phyloP scores from a whole-genome alignment of 2,888 invertebrate genomes.

The Linnaemya tessellans region DNA sequence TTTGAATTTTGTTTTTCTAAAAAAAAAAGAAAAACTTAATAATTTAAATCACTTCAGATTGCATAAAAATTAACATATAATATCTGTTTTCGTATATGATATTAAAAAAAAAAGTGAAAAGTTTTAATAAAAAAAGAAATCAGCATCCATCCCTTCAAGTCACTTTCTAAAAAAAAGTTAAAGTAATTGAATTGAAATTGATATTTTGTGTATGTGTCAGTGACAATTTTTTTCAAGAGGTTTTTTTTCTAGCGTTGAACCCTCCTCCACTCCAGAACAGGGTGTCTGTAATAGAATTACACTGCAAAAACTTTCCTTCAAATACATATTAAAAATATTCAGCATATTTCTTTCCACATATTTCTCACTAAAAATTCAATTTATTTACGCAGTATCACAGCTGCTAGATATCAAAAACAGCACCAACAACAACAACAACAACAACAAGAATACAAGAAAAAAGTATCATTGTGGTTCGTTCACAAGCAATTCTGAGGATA shows the following conservation, averaged over 20 bases:
- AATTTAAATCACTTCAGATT: conserved; percentile 9
- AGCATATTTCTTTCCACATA: conserved; percentile 1
- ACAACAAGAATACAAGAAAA: background rate
- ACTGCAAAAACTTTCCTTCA: conserved; percentile 18
- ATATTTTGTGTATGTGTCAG: conserved; percentile 50
- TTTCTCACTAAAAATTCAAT: conserved; percentile 4
- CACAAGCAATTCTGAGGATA: conserved; percentile 49
- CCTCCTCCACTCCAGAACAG: conserved; percentile 22
- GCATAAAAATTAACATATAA: conserved; percentile 1
- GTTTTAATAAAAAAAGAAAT: background rate
- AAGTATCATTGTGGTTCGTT: conserved; percentile 36
- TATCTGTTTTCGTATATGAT: background rate
- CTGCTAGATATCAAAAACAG: conserved; percentile 34
- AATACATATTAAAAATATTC: conserved; percentile 8
- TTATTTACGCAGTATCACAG: conserved; percentile 59
- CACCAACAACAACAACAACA: background rate
- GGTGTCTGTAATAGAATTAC: conserved; percentile 42
- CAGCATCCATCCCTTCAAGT: conserved; percentile 18
- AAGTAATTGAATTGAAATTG: conserved; percentile 23
- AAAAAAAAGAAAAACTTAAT: background rate
- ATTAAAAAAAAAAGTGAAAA: background rate
- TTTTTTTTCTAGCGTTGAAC: conserved; percentile 10
- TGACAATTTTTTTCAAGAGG: conserved; percentile 28
- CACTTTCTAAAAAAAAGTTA: conserved; percentile 1
- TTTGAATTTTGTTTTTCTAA: background rate